Base-by-base conservation (phyloP, 2,888 invertebrate species). In the Strigamia crassipes region DNA sequence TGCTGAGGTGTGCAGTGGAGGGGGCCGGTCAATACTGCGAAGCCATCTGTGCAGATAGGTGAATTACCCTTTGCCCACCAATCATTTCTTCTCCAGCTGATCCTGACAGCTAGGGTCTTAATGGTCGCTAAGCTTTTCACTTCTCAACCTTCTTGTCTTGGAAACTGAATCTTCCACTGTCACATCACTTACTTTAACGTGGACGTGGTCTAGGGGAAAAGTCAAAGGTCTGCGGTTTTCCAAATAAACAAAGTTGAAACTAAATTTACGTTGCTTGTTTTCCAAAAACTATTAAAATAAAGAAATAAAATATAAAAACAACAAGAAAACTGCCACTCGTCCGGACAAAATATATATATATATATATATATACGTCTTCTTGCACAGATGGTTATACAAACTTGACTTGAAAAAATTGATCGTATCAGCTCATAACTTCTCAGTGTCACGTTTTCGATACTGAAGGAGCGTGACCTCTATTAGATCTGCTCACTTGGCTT, bases 1-100 rank as follows among this genome's bases (percentile, higher is more conserved):
- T 51, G 51, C 51, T n/a, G 51, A 51, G 51, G 51, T 51, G 51
- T 51, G 51, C 51, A 51, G 51, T 51, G 51, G 51, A 51, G 18
- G n/a, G 51, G 51, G 18, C 51, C 51, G 51, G 51, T 51, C 51
- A 51, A 51, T 51, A 51, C 51, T 51, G 51, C 51, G 18, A 51
- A 51, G 51, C 51, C 51, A 51, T 51, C 51, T 51, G 51, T 51
- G 51, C 51, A 51, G 51, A 51, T 51, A 51, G 51, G 51, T 51
- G 51, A 51, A 51, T 51, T 51, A 51, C 51, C 51, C 51, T 51
- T 51, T 51, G 51, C 51, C 51, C 51, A 51, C 51, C 51, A 51
- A 51, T 51, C 51, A 51, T 51, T 51, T 51, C 51, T 51, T 51
- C 51, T 51, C 51, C 51, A 51, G 51, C 51, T 51, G 51, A 51